Conservation (phyloP, 2,888 invertebrate species). For the Sarcophaga rosellei region DNA sequence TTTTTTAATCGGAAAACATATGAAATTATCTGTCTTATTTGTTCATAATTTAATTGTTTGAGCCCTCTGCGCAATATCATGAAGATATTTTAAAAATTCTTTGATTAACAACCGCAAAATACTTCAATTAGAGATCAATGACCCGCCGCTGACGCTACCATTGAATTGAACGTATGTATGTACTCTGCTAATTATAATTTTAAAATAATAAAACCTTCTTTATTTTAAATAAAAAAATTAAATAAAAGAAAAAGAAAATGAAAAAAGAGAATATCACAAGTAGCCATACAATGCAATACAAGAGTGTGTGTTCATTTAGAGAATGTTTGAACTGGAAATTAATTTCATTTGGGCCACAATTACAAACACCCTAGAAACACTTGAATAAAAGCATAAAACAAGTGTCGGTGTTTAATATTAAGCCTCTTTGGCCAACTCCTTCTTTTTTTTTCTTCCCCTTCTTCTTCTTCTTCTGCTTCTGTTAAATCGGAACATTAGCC, state of each 20-base stretch:
- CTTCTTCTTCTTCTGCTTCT: neutral
- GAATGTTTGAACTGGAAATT: neutral
- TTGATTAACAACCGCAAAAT: too few species aligned
- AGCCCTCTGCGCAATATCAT: fast-evolving
- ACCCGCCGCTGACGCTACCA: neutral
- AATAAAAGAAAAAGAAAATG: too few species aligned
- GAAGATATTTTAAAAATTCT: too few species aligned
- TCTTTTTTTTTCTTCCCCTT: too few species aligned
- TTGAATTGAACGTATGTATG: neutral
- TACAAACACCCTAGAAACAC: neutral
- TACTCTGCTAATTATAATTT: neutral
- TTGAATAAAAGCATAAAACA: neutral
- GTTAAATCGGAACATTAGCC: neutral
- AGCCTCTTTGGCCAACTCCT: neutral
- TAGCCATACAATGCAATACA: neutral
- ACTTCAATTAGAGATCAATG: neutral
- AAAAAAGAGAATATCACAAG: neutral
- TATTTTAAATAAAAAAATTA: neutral
- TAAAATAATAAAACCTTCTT: neutral
- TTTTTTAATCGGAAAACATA: too few species aligned
- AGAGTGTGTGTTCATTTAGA: neutral
- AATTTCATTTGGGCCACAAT: neutral
- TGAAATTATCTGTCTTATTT: too few species aligned
- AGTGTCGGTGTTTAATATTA: neutral
- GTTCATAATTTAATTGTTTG: too few species aligned